These are phyloP conservation scores for Ploceus nigricollis DNA, from an alignment of 2,113 vertebrate species.

Conservation along the genomic window DNA sequence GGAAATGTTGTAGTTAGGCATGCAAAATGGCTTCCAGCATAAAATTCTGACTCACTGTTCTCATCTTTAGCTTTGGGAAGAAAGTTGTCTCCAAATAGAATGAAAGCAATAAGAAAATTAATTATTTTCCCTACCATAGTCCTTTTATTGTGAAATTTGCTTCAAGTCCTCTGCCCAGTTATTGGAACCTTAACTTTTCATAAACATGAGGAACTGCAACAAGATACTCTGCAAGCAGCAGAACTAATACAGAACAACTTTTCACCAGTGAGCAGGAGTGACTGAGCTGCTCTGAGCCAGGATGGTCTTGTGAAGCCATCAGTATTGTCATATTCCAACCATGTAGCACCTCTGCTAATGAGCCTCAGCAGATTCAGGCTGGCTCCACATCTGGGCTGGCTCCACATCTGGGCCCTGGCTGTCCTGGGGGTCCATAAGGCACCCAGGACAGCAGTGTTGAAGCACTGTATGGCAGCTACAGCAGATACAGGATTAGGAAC, in stretches of 20 bases:
- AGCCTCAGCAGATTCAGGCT: neutral
- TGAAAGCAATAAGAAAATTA: neutral
- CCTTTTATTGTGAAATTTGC: neutral
- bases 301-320: neutral
- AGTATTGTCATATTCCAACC: neutral
- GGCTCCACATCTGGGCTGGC: neutral
- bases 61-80: neutral
- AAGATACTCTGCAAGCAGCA: neutral
- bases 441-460: neutral
- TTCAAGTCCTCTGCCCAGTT: neutral
- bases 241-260: neutral
- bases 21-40: neutral
- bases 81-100: neutral
- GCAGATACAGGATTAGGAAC: neutral
- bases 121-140: neutral
- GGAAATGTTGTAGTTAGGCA: neutral
- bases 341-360: neutral
- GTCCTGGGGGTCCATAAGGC: neutral
- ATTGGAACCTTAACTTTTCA: neutral
- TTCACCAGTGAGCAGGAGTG: neutral
- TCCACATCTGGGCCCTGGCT: accelerated
- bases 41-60: neutral
- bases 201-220: neutral
- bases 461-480: neutral
- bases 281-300: neutral